phyloP scores from a whole-genome alignment of 2,888 invertebrate genomes.

The Tipula lateralis region DNA sequence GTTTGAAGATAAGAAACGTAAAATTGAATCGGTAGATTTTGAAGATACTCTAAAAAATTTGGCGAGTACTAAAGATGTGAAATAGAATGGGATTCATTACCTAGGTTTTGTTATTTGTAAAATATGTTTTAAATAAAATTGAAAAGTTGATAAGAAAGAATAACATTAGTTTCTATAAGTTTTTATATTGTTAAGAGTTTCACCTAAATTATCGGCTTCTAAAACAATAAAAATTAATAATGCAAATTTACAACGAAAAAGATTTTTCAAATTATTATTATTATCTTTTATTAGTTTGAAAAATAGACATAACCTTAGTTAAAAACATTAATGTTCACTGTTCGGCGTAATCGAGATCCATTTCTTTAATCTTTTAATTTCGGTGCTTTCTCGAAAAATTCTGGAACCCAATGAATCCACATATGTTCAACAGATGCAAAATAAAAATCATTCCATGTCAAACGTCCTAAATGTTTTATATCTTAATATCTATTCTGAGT shows the following conservation, averaged over 20 bases:
- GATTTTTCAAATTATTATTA: no score
- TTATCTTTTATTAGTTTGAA: no score
- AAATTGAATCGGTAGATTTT: conserved; percentile 75
- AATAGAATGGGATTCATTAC: not conserved
- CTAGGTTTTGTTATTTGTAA: not conserved
- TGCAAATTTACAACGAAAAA: no score
- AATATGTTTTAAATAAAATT: not conserved
- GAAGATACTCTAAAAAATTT: conserved; percentile 56
- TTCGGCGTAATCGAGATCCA: not conserved
- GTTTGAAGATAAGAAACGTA: conserved; percentile 62
- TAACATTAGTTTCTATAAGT: no score
- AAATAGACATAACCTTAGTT: no score
- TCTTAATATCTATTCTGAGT: no score
- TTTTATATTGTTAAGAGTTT: no score
- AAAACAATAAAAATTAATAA: no score
- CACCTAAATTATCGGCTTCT: no score
- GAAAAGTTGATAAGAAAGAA: no score
- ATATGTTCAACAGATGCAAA: not conserved
- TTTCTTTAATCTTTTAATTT: not conserved
- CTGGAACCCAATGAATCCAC: not conserved
- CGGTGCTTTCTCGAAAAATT: not conserved
- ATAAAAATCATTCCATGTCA: not conserved
- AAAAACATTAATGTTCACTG: not conserved
- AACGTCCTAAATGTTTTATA: not conserved
- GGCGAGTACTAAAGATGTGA: not conserved